Base-by-base conservation (phyloP, 1,140 invertebrate genomes). In the Calliopsis andreniformis region DNA sequence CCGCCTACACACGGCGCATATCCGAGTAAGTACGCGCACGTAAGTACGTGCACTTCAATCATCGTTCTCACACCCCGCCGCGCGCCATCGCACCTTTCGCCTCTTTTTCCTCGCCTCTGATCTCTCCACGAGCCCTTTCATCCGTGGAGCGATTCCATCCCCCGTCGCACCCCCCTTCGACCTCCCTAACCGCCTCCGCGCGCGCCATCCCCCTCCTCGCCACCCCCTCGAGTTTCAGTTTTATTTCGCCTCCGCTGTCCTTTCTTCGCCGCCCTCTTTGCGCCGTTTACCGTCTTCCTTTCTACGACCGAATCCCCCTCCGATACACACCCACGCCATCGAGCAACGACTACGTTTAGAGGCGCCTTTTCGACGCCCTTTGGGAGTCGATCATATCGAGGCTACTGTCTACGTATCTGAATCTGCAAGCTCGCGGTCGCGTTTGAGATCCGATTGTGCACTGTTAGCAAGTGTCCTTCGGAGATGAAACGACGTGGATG, bases 1-100 rank as follows among this genome's bases (percentile, higher is more conserved):
- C 80, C 76, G 80, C 45, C 59, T 67, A 59, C 69, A 78, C 53
- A 51, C 69, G 43, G 25, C 59, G 78, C 80, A 86, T 39, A 39
- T 76, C 83, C 77, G 84, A 89, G 86, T 87, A 88, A 87, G 78
- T 86, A 88, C 84, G 79, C 73, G 68, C 78, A 86, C 82, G 78
- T 90, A 90, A 89, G 89, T 89, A 89, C 79, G 76, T 88, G 90
- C 89, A 90, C 89, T 91, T 91, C 87, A 91, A 91, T 91, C 90
- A 91, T 90, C 87, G 77, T 82, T 86, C 86, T 88, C 83, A 80
- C 83, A 86, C 81, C 83, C 76, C 76, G 75, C 81, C 78, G 83
- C 82, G 82, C 89, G 75, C 85, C 86, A 89, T 89, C 87, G 83
- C 87, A 83, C 86, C 86, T 90, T 81, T 83, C 53, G 83, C 75